Percentiles rank a stretch among this genome's conserved stretches.
These are phyloP conservation scores for Mechanitis mazaeus DNA, from an alignment of 2,888 invertebrate species.

Conservation along the genomic window DNA sequence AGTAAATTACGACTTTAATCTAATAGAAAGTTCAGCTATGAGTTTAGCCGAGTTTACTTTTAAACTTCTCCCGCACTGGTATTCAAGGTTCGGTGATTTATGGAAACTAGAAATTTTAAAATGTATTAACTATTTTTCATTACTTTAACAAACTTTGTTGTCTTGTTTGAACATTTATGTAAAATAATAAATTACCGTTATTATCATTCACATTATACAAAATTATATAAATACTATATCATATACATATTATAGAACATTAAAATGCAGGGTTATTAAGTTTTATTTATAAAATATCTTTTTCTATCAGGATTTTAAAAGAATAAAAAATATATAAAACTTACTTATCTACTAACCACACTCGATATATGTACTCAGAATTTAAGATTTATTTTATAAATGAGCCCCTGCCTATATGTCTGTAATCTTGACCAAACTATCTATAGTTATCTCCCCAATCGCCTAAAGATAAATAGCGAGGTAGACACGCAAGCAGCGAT, in stretches of 20 bases:
- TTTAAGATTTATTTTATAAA: conserved; percentile 74
- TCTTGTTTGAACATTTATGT: conserved; percentile 32
- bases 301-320: too few species aligned
- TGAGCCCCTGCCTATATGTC: conserved; percentile 67
- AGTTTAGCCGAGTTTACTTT: conserved; percentile 64
- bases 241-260: too few species aligned
- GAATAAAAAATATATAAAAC: too few species aligned
- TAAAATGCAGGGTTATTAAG: too few species aligned
- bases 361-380: conserved; percentile 38
- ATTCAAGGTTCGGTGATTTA: conserved; percentile 67
- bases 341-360: too few species aligned
- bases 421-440: conserved; percentile 65
- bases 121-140: conserved; percentile 54
- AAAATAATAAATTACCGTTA: conserved; percentile 1
- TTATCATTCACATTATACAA: too few species aligned
- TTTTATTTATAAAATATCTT: too few species aligned
- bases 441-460: conserved; percentile 65
- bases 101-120: conserved; percentile 65
- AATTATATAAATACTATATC: too few species aligned
- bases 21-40: conserved; percentile 59
- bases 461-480: conserved; percentile 72
- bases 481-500: conserved; percentile 74
- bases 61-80: conserved; percentile 57
- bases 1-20: conserved; percentile 70
- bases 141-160: conserved; percentile 49